Conservation (phyloP, 2,113 vertebrate genomes). For the Anthoscopus minutus region DNA sequence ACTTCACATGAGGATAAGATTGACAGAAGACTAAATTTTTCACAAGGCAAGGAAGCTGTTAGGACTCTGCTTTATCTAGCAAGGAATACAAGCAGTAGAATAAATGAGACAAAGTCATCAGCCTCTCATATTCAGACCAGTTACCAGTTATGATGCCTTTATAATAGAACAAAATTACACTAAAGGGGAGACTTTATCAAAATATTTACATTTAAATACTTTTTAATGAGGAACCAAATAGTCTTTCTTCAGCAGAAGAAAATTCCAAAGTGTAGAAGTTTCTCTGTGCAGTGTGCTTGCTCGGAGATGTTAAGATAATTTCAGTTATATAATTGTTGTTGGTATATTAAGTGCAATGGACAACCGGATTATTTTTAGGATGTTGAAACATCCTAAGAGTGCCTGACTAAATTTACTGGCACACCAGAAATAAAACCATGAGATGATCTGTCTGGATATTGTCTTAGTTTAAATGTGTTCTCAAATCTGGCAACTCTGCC, state of each 20-base stretch:
- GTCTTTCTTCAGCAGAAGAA: background rate
- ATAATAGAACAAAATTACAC: background rate
- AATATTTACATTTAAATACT: background rate
- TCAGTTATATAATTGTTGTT: background rate
- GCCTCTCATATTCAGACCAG: background rate
- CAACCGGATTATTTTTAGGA: background rate
- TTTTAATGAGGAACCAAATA: background rate
- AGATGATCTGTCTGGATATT: background rate
- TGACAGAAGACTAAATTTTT: background rate
- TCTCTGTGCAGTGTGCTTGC: background rate
- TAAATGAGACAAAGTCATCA: background rate
- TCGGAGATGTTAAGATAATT: background rate
- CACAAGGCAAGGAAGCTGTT: background rate
- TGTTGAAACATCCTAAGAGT: background rate
- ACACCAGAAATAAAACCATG: background rate
- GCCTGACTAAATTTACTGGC: background rate
- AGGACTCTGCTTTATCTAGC: background rate
- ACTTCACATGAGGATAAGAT: background rate
- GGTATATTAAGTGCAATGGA: background rate
- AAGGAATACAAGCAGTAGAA: background rate
- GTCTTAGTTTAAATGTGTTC: background rate
- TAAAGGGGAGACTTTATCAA: background rate
- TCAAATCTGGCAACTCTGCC: background rate
- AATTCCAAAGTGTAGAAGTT: background rate
- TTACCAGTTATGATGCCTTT: background rate